Evolutionary conservation across 2,113 vertebrate genomes (phyloP).

Genomic region (Halcyon malimbica): DNA sequence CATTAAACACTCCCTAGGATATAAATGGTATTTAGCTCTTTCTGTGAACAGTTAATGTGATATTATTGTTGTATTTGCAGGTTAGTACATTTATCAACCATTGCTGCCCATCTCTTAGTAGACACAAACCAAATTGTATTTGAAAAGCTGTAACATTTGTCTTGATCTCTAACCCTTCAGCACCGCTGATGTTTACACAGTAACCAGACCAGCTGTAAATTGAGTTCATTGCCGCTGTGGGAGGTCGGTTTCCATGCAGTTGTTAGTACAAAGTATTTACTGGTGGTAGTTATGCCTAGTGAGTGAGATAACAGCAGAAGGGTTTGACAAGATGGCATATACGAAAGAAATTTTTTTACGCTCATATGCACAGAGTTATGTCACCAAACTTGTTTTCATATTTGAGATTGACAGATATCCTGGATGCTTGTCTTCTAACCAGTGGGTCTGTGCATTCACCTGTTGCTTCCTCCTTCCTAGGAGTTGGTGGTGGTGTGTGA

Average conservation of each 20-base stretch:
- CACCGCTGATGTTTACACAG: not conserved
- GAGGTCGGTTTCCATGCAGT: not conserved
- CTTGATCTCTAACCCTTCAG: not conserved
- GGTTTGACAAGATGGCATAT: not conserved
- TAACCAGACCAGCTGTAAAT: not conserved
- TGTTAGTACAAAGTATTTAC: not conserved
- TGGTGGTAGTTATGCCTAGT: not conserved
- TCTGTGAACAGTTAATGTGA: not conserved
- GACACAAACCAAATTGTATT: not conserved
- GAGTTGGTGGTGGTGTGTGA: not conserved
- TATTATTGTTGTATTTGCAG: not conserved
- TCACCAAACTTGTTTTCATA: not conserved
- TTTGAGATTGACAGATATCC: not conserved
- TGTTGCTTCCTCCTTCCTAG: not conserved
- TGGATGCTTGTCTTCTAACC: rapidly evolving
- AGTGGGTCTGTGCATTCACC: not conserved
- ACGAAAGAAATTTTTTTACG: not conserved
- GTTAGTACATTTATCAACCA: not conserved
- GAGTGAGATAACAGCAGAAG: not conserved
- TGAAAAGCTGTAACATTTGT: not conserved
- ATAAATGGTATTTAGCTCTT: not conserved
- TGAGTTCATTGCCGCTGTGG: not conserved
- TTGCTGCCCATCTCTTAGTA: rapidly evolving
- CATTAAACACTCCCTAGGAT: not conserved
- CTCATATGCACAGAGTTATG: not conserved